Evolutionary conservation across 2,888 invertebrate genomes (phyloP).

Genomic region (Ormyrus labotus): DNA sequence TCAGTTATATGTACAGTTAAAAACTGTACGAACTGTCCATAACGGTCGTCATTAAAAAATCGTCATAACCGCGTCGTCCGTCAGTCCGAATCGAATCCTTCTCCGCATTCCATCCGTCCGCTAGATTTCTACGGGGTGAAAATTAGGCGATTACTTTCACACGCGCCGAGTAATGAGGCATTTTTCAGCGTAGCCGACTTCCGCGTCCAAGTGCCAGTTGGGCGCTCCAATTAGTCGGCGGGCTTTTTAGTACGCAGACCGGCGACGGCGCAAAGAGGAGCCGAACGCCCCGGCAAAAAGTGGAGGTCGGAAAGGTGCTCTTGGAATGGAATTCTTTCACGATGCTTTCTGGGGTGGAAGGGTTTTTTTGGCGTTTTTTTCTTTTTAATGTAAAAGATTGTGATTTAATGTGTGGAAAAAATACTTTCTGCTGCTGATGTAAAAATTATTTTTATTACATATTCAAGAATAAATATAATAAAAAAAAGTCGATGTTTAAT

Average conservation of each 20-base stretch:
- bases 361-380: no score
- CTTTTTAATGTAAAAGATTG: no score
- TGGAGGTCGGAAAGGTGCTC: conserved; percentile 14
- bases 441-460: no score
- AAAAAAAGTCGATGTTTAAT: no score
- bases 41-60: conserved; percentile 1
- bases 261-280: not conserved
- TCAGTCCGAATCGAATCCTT: no score
- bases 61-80: not conserved
- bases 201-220: conserved; percentile 5
- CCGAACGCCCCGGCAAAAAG: not conserved
- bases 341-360: no score
- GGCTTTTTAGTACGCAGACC: conserved; percentile 50
- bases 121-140: conserved; percentile 11
- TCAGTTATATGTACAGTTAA: conserved; percentile 29
- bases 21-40: not conserved
- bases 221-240: conserved; percentile 39
- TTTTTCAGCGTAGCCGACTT: conserved; percentile 57
- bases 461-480: no score
- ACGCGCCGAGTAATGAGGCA: conserved; percentile 36
- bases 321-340: no score
- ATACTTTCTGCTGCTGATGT: no score
- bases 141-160: conserved; percentile 44
- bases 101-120: no score
- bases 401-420: no score